Evolutionary conservation across 2,888 invertebrate species (phyloP).

Genomic region (Danaus chrysippus): DNA sequence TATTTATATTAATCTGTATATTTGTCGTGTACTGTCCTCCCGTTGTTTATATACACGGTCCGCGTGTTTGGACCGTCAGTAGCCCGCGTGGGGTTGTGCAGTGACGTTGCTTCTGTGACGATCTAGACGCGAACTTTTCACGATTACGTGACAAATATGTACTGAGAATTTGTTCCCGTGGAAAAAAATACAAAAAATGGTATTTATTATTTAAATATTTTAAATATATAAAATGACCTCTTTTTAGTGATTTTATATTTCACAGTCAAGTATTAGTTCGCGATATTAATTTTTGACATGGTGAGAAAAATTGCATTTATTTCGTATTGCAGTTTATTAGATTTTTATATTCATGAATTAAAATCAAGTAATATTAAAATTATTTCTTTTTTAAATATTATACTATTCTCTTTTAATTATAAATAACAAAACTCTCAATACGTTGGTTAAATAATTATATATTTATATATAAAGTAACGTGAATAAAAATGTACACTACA

Average conservation of each 20-base stretch:
- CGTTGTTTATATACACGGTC: slow-evolving; percentile 54
- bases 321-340: too few species aligned
- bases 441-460: too few species aligned
- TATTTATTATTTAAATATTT: neutral
- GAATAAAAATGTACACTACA: too few species aligned
- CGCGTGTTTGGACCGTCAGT: slow-evolving; percentile 51
- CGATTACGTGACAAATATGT: slow-evolving; percentile 25
- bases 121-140: slow-evolving; percentile 32
- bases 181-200: neutral
- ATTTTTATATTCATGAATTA: too few species aligned
- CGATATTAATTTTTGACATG: too few species aligned
- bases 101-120: slow-evolving; percentile 21
- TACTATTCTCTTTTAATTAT: too few species aligned
- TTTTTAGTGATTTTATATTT: neutral
- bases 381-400: too few species aligned
- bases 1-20: slow-evolving; percentile 15
- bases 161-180: slow-evolving; percentile 14
- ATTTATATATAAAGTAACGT: too few species aligned
- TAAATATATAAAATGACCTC: neutral
- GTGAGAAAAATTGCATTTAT: too few species aligned
- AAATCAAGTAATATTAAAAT: too few species aligned
- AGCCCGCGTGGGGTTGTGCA: slow-evolving; percentile 48
- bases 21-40: slow-evolving; percentile 30
- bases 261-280: too few species aligned
- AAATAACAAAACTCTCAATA: too few species aligned